Conservation (phyloP, 2,113 vertebrate species). For the Sebastes schlegelii region DNA sequence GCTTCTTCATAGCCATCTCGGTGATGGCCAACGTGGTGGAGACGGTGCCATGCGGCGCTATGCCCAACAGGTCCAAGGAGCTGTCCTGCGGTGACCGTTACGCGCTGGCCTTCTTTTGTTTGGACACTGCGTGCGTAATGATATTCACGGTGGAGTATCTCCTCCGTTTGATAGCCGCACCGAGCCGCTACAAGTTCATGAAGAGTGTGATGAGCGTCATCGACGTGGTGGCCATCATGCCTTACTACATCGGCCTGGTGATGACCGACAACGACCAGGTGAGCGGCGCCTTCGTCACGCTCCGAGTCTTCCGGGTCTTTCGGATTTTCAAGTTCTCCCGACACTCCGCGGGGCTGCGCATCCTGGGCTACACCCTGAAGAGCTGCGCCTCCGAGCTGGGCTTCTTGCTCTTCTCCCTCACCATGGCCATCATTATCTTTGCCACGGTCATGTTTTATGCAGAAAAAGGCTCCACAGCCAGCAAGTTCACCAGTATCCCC, state of each 20-base stretch:
- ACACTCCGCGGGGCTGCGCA: conserved; percentile 97
- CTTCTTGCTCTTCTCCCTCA: conserved; percentile 99
- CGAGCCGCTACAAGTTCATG: conserved; percentile 96
- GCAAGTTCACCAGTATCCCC: conserved; percentile 99
- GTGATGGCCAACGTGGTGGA: conserved; percentile 98
- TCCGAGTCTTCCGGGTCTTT: conserved; percentile 99
- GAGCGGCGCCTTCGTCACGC: conserved; percentile 97
- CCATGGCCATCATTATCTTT: conserved; percentile 99
- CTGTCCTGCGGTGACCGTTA: conserved; percentile 96
- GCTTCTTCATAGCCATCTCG: conserved; percentile 99
- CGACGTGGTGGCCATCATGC: conserved; percentile 99
- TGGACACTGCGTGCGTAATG: conserved; percentile 99
- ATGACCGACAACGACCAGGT: conserved; percentile 99
- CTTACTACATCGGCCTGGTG: conserved; percentile 97
- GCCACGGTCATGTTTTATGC: conserved; percentile 99
- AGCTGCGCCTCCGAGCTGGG: conserved; percentile 98
- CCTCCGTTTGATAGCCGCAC: conserved; percentile 93
- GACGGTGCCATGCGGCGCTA: conserved; percentile 93
- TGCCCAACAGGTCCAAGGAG: conserved; percentile 89
- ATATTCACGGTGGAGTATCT: conserved; percentile 98
- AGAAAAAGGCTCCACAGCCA: conserved; percentile 96
- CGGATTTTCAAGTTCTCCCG: conserved; percentile 99
- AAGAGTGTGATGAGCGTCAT: conserved; percentile 99
- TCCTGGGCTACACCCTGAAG: conserved; percentile 98
- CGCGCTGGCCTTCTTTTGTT: conserved; percentile 95